Evolutionary conservation across 2,888 invertebrate genomes (phyloP), one percentile per base, ranked within the genome.

Genomic region (Drosophila meridionalis): DNA sequence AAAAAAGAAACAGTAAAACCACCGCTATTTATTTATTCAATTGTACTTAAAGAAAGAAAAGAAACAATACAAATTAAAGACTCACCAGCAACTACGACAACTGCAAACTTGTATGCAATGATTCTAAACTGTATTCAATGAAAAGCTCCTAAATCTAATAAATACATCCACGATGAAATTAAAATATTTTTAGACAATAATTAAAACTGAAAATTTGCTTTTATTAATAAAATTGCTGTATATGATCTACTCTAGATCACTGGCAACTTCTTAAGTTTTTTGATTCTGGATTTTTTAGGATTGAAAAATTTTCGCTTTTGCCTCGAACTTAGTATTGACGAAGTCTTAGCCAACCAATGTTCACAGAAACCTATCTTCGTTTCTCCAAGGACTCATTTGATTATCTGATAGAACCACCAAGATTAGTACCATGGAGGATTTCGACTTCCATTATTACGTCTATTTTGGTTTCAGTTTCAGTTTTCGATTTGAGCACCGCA

Each of bases 1-100:
- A 65, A 73, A 76, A 76, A 78, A 76, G 73, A 62, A 69, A 79
- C 61, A 76, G 67, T 74, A 76, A 82, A 79, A 84, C 84, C 88
- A 84, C 88, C 88, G 83, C 77, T 79, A 83, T 53, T 80, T 67
- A 82, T 80, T 87, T 80, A 82, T 78, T 76, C 63, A 76, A 78
- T 69, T 78, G 88, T 84, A 84, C 83, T 84, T 84, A 56, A 56
- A 30, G 30, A 26, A 42, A 30, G 82, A 84, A 65, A 36, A 57
- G 36, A 26, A 67, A 70, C 66, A 53, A 57, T 36, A 64, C 58
- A 36, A 68, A 55, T 62, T 30, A 28, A 38, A 26, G 8, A 5
- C 48, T 64, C 53, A 48, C 50, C 40, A 70, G 53, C 32, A 56
- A 42, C 42, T 68, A 53, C 45, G 52, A 32, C 20, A 38, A 59